Conservation (phyloP, 2,113 vertebrate species). For the Osmerus mordax region DNA sequence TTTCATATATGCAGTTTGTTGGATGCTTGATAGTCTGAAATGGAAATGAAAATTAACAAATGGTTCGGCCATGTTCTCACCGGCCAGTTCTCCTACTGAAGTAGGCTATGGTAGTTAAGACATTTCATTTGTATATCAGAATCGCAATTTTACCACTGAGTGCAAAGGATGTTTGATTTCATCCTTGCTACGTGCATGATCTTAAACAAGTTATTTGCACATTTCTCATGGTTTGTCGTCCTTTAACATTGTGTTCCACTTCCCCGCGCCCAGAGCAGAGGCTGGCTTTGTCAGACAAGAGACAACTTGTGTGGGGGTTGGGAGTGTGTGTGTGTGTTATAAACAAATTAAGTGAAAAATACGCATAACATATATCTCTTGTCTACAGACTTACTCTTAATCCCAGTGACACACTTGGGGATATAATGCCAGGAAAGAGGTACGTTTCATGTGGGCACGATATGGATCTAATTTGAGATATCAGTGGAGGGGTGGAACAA, state of each 20-base stretch:
- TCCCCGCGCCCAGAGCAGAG: constrained; percentile 57
- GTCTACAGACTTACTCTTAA: constrained; percentile 50
- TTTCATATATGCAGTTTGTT: too few species aligned
- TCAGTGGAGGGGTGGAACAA: constrained; percentile 11
- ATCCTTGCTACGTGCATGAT: not conserved
- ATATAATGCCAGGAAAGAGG: constrained; percentile 72
- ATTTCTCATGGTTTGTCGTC: constrained; percentile 17
- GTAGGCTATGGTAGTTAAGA: not conserved
- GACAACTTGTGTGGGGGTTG: constrained; percentile 67
- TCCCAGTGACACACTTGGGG: constrained; percentile 9
- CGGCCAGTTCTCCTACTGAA: constrained; percentile 10
- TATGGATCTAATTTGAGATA: not conserved
- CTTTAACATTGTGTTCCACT: constrained; percentile 44
- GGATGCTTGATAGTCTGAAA: not conserved
- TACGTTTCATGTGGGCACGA: constrained; percentile 50
- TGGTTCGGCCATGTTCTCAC: constrained; percentile 65
- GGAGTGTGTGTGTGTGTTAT: constrained; percentile 43
- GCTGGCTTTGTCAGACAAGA: constrained; percentile 60
- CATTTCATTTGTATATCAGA: not conserved
- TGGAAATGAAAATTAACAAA: constrained; percentile 17
- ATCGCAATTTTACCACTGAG: too few species aligned
- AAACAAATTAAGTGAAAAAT: constrained; percentile 1
- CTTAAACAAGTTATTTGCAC: not conserved
- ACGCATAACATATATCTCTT: not conserved
- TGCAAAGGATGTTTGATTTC: not conserved